Base-by-base conservation (phyloP, 2,113 vertebrate genomes). In the Anolis sagrei region DNA sequence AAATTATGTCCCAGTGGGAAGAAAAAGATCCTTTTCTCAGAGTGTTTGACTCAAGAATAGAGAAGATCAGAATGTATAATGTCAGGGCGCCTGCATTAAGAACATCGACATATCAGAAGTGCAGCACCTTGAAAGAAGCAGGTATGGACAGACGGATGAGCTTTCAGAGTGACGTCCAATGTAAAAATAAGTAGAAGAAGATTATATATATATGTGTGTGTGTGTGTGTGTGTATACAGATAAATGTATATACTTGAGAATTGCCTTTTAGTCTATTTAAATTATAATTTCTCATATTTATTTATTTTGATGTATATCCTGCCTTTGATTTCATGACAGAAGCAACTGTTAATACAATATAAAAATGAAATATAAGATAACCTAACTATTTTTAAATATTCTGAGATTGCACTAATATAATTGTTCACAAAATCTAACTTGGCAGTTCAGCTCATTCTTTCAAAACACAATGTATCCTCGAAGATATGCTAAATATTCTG, bases 1-100 rank as follows among this genome's bases (percentile, higher is more conserved):
- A 99, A 93, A 98, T 99, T 89, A 97, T 99, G 92, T 98, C 98
- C 58, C 98, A 98, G 75, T 99, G 98, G 98, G 98, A 98, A 48
- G 98, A 98, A 77, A 98, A 98, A 89, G 98, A 99, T 36, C 97
- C 97, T 19, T 92, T 98, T 69, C 97, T 99, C 81, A 96, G 97
- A 49, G 97, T 99, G 89, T 99, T 99, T 89, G 98, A 99, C 93
- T 97, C 94, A 10, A 96, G 98, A 25, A 96, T 99, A 89, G 98
- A 98, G 94, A 98, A 97, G 89, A 97, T 97, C 54, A 97, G 96
- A 73, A 94, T 98, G 11, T 98, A 98, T 80, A 97, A 97, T 2
- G 97, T 97, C 0, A 97, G 97, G 16, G 96, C 96, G 1, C 97
- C 96, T 5, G 95, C 94, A 74, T 91, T 97, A 87, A 96, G 96